A percentile compares a stretch with the other conserved stretches of the same genome.
Conservation (phyloP, 2,888 invertebrate genomes). For the Rhorus exstirpatorius region DNA sequence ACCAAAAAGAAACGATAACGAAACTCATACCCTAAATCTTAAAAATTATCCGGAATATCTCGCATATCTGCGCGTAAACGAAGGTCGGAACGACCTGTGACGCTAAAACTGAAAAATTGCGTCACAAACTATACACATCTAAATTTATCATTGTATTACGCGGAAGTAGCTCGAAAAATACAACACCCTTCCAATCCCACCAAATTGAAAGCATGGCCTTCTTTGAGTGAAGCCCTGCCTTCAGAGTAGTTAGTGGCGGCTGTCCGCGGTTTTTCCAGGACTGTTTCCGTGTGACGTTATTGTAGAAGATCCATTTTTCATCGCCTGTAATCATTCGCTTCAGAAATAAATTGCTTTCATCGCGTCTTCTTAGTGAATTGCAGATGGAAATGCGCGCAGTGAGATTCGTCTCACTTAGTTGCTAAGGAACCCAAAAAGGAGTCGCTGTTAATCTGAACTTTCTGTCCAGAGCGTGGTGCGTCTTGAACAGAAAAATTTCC, state of each 20-base stretch:
- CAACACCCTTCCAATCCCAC: constrained; percentile 64
- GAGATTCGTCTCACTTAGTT: constrained; percentile 56
- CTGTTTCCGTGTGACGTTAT: constrained; percentile 56
- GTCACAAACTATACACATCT: constrained; percentile 70
- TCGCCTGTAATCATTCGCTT: too few species aligned
- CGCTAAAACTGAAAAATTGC: too few species aligned
- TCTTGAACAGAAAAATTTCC: constrained; percentile 59
- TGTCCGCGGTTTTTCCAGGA: constrained; percentile 46
- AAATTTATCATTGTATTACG: constrained; percentile 68
- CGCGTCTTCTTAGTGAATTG: constrained; percentile 67
- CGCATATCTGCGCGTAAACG: too few species aligned
- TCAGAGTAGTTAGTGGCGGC: constrained; percentile 29
- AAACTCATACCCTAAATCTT: too few species aligned
- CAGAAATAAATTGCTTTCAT: constrained; percentile 72
- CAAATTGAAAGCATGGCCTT: constrained; percentile 57
- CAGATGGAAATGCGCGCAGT: constrained; percentile 60
- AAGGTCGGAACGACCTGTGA: too few species aligned
- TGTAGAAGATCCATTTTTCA: constrained; percentile 71
- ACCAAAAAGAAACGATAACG: too few species aligned
- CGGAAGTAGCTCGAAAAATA: constrained; percentile 68
- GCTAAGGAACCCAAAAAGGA: constrained; percentile 53
- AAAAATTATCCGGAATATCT: too few species aligned
- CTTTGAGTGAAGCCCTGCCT: constrained; percentile 35
- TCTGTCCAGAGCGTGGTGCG: constrained; percentile 63
- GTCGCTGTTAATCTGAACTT: constrained; percentile 60